phyloP scores from a whole-genome alignment of 2,113 vertebrate genomes.

The Piliocolobus tephrosceles region DNA sequence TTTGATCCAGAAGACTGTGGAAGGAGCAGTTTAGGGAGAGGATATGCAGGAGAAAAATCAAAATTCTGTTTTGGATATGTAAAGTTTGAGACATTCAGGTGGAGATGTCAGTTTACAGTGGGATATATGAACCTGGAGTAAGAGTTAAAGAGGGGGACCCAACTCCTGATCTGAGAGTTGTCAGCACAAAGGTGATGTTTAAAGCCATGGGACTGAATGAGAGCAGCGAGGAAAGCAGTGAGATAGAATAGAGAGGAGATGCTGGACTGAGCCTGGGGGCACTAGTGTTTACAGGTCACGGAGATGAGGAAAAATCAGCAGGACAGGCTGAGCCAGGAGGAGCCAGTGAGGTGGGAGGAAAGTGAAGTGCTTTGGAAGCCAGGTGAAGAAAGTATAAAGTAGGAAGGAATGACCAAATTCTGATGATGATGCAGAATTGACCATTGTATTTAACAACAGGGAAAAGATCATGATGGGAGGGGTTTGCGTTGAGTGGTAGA shows the following conservation, averaged over 20 bases:
- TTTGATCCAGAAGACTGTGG: neutral
- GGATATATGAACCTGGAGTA: neutral
- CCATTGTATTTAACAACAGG: neutral
- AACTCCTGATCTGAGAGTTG: neutral
- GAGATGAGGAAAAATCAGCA: neutral
- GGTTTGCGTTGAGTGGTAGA: neutral
- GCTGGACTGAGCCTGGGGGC: neutral
- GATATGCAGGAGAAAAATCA: neutral
- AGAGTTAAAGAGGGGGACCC: neutral
- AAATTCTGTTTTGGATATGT: neutral
- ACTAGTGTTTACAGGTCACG: neutral
- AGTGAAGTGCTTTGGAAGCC: neutral
- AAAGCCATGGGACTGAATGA: neutral
- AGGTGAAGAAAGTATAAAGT: neutral
- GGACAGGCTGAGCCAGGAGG: neutral
- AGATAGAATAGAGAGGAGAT: neutral
- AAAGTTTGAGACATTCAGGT: neutral
- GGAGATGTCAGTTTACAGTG: neutral
- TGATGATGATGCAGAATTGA: neutral
- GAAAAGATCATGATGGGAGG: neutral
- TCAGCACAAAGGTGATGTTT: neutral
- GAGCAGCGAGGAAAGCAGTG: neutral
- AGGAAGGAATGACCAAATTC: neutral
- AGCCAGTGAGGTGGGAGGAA: neutral
- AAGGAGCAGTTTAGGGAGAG: neutral